Conservation (phyloP, 2,888 invertebrate genomes). For the Papilio demoleus region DNA sequence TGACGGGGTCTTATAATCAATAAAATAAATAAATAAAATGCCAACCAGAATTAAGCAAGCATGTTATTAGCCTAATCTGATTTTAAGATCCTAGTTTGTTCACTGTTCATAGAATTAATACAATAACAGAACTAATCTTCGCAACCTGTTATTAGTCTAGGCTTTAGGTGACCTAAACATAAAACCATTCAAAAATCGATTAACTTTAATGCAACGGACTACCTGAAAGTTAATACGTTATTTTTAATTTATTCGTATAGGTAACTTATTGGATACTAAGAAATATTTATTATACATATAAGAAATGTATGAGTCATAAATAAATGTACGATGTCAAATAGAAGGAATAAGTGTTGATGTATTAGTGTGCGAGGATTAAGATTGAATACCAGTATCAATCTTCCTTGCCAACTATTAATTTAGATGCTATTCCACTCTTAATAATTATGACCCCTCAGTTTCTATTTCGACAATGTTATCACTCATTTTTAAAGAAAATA, state of each 20-base stretch:
- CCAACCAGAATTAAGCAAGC: not conserved
- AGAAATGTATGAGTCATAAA: not conserved
- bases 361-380: not conserved
- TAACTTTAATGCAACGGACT: not conserved
- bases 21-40: not conserved
- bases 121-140: not conserved
- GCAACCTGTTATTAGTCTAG: constrained; percentile 8
- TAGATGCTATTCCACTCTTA: not conserved
- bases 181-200: constrained; percentile 8
- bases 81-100: not conserved
- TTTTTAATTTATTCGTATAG: not conserved
- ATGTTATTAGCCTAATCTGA: not conserved
- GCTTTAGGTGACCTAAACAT: not conserved
- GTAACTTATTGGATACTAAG: not conserved
- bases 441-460: not conserved
- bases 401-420: not conserved
- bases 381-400: constrained; percentile 15
- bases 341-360: constrained; percentile 12
- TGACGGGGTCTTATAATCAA: too few relatives aligned
- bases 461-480: not conserved
- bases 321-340: not conserved
- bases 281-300: too few relatives aligned
- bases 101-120: not conserved
- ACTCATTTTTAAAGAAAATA: not conserved
- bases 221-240: not conserved